A percentile compares a stretch with the other conserved stretches of the same genome.
Conservation (phyloP, 2,113 vertebrate genomes). For the Gadus chalcogrammus region DNA sequence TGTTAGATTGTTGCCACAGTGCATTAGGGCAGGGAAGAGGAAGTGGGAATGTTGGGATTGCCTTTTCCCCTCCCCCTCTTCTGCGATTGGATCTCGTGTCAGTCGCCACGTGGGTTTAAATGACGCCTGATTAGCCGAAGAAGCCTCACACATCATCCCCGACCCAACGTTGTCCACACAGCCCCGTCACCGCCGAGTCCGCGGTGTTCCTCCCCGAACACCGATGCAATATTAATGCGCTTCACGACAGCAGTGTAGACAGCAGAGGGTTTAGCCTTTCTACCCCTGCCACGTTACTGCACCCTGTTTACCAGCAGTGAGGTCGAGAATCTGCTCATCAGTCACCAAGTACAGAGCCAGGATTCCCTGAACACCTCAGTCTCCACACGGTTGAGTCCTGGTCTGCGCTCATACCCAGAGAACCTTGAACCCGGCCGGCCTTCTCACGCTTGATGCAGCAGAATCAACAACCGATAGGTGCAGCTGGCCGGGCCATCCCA, state of each 20-base stretch:
- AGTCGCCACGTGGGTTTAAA: slow-evolving; percentile 62
- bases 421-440: not conserved
- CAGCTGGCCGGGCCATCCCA: slow-evolving; percentile 1
- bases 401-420: too few species aligned
- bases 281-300: too few species aligned
- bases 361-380: too few species aligned
- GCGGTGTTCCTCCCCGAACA: too few species aligned
- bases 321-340: too few species aligned
- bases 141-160: slow-evolving; percentile 50
- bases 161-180: slow-evolving; percentile 21
- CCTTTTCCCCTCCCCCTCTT: slow-evolving; percentile 58
- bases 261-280: too few species aligned
- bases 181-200: not conserved
- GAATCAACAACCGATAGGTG: slow-evolving; percentile 48
- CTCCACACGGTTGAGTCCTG: too few species aligned
- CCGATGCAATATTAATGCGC: too few species aligned
- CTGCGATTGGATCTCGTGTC: slow-evolving; percentile 63
- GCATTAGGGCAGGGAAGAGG: slow-evolving; percentile 59
- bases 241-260: too few species aligned
- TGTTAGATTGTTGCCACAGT: slow-evolving; percentile 72
- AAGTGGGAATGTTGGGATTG: slow-evolving; percentile 61
- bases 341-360: too few species aligned
- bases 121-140: slow-evolving; percentile 68
- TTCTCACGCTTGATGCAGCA: slow-evolving; percentile 37
- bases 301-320: too few species aligned